Conservation (phyloP, 2,888 invertebrate species). For the Lacanobia oleracea region DNA sequence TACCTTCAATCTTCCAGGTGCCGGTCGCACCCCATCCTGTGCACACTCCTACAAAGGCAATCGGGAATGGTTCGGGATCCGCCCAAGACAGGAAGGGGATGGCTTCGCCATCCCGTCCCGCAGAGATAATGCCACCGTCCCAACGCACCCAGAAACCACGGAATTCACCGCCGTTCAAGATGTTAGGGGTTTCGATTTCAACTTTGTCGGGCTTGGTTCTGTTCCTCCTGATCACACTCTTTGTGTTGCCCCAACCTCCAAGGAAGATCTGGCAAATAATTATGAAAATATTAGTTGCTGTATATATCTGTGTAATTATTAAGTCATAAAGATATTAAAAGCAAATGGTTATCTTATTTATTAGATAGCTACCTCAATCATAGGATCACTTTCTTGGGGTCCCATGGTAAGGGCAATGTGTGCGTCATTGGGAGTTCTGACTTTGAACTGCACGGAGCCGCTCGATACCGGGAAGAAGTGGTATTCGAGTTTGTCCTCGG, state of each 20-base stretch:
- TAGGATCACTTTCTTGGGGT: conserved; percentile 93
- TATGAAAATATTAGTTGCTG: conserved; percentile 2
- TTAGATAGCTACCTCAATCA: conserved; percentile 92
- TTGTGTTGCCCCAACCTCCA: conserved; percentile 96
- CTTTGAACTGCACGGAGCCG: conserved; percentile 94
- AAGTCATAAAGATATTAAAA: neutral
- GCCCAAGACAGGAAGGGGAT: conserved; percentile 94
- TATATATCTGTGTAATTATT: neutral
- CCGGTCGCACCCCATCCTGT: conserved; percentile 97
- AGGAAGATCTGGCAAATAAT: conserved; percentile 92
- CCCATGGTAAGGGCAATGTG: conserved; percentile 95
- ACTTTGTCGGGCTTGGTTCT: conserved; percentile 94
- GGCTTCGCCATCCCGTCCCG: conserved; percentile 93
- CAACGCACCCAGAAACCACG: conserved; percentile 96
- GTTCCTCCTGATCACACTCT: conserved; percentile 95
- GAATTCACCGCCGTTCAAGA: conserved; percentile 93
- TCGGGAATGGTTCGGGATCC: conserved; percentile 93
- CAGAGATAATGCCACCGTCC: conserved; percentile 92
- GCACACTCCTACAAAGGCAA: conserved; percentile 95
- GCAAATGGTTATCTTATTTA: neutral
- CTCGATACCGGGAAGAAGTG: conserved; percentile 94
- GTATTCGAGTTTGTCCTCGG: conserved; percentile 95
- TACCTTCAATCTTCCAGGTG: conserved; percentile 95
- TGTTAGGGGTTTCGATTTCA: conserved; percentile 93
- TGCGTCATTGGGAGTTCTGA: conserved; percentile 95